phyloP scores from a whole-genome alignment of 2,797 vertebrate genomes.

The Rousettus madagascariensis region DNA sequence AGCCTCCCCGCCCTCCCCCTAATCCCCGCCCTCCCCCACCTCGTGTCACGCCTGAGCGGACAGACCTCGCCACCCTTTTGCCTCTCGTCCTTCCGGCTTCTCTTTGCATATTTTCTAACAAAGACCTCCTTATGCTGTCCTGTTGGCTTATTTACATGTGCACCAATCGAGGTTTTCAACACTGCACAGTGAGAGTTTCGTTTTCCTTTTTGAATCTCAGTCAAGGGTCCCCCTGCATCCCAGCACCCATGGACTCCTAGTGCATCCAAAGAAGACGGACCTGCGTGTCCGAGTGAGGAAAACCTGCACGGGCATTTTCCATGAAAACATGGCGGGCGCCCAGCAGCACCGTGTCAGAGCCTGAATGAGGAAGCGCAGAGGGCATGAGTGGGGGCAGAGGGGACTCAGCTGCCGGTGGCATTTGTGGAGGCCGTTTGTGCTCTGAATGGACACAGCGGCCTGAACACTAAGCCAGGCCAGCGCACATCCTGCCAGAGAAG shows the following conservation, averaged over 20 bases:
- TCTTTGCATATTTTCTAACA: not conserved
- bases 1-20: not conserved
- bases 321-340: fast-evolving
- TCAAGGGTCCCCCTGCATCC: not conserved
- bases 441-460: not conserved
- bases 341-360: not conserved
- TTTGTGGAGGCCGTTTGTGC: not conserved
- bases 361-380: not conserved
- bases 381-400: fast-evolving
- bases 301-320: not conserved
- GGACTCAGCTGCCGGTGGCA: not conserved
- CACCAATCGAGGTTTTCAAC: not conserved
- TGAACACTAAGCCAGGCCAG: not conserved
- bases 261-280: not conserved
- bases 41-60: not conserved
- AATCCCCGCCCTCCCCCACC: no score
- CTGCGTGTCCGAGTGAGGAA: fast-evolving
- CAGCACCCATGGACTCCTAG: fast-evolving
- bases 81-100: not conserved
- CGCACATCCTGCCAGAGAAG: not conserved
- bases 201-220: not conserved
- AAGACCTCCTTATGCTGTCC: not conserved
- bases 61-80: fast-evolving
- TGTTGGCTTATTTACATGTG: not conserved
- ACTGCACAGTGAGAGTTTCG: not conserved